These are phyloP conservation scores for Sylvia borin DNA, from an alignment of 2,797 vertebrate genomes.

Conservation along the genomic window DNA sequence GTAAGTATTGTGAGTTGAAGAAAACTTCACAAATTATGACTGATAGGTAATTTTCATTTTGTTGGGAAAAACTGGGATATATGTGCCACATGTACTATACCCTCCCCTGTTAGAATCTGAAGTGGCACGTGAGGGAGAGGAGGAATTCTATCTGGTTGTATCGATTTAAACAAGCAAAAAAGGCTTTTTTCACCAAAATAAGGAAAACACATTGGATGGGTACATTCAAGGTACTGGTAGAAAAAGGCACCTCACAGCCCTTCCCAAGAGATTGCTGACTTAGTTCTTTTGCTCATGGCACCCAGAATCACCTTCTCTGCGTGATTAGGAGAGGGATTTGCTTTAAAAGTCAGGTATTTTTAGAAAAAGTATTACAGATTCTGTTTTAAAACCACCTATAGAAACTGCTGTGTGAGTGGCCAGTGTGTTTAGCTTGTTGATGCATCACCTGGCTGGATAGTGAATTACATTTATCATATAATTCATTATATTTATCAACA, in stretches of 20 bases:
- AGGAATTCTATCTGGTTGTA: neutral
- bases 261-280: neutral
- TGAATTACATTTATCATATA: neutral
- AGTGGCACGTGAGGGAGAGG: neutral
- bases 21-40: neutral
- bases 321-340: neutral
- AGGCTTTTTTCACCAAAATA: neutral
- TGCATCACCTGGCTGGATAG: neutral
- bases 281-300: neutral
- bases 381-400: neutral
- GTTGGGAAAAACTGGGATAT: neutral
- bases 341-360: neutral
- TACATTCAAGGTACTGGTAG: fast-evolving
- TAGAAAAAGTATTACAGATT: neutral
- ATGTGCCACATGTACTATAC: fast-evolving
- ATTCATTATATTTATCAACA: neutral
- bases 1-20: neutral
- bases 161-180: neutral
- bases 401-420: neutral
- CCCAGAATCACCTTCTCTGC: neutral
- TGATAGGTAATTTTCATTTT: neutral
- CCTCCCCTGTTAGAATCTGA: neutral
- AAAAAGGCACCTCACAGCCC: fast-evolving
- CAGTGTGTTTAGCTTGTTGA: neutral
- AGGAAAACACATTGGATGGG: fast-evolving